Evolutionary conservation across 2,888 invertebrate species (phyloP).

Genomic region (Gymnocheta viridis): DNA sequence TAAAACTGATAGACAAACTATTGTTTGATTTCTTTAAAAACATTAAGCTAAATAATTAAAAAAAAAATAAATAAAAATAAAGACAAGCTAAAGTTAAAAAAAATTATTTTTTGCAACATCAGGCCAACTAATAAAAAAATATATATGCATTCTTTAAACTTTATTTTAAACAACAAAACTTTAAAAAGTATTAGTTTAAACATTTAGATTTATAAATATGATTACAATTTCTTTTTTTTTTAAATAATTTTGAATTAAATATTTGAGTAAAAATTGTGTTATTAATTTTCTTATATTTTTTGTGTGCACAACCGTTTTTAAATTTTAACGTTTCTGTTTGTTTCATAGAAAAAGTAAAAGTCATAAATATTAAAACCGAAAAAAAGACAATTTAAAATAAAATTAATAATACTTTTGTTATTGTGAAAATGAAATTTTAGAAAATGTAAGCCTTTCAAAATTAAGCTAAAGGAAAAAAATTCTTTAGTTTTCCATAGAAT

Average conservation of each 20-base stretch:
- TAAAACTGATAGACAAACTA: constrained; percentile 40
- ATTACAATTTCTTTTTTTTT: not conserved
- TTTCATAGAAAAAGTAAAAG: constrained; percentile 24
- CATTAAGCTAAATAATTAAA: constrained; percentile 21
- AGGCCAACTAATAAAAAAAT: constrained; percentile 23
- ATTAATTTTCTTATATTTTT: constrained; percentile 28
- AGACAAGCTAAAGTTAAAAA: constrained; percentile 1
- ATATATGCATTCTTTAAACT: not conserved
- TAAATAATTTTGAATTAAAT: constrained; percentile 15
- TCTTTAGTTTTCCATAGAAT: not conserved
- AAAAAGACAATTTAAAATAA: not conserved
- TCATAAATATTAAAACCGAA: constrained; percentile 6
- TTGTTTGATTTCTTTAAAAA: not conserved
- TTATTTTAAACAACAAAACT: constrained; percentile 3
- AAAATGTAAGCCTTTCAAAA: not conserved
- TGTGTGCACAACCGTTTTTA: constrained; percentile 59
- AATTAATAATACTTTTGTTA: constrained; percentile 62
- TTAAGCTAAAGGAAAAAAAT: not conserved
- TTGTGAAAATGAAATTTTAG: constrained; percentile 22
- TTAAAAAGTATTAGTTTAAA: not conserved
- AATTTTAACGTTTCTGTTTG: constrained; percentile 12
- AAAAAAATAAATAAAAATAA: not conserved
- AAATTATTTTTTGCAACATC: constrained; percentile 2
- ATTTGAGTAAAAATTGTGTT: constrained; percentile 41
- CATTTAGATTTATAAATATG: constrained; percentile 1